phyloP scores from a whole-genome alignment of 2,797 vertebrate species.

The Echeneis naucrates region DNA sequence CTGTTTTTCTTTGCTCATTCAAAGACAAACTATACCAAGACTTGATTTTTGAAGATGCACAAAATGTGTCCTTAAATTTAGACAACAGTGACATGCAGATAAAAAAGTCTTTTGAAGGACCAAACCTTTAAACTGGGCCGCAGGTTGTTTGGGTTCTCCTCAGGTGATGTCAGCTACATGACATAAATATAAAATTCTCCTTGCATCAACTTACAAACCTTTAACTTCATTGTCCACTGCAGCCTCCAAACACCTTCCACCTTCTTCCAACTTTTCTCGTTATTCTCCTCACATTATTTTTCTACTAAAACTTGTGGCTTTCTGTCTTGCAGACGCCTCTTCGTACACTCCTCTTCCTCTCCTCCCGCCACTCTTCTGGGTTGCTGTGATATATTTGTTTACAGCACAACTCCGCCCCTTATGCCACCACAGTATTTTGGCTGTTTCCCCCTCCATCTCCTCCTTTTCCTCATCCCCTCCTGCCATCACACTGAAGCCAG shows the following conservation, averaged over 20 bases:
- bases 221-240: neutral
- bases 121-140: neutral
- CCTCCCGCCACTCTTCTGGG: slow-evolving; percentile 24
- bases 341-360: slow-evolving; percentile 25
- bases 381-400: slow-evolving; percentile 71
- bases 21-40: neutral
- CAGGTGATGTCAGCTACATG: neutral
- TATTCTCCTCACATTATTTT: neutral
- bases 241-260: neutral
- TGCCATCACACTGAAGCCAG: slow-evolving; percentile 75
- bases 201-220: neutral
- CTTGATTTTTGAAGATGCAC: neutral
- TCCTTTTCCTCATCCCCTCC: slow-evolving; percentile 62
- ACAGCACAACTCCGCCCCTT: slow-evolving; percentile 58
- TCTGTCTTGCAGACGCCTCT: too few species aligned
- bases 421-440: slow-evolving; percentile 48
- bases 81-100: neutral
- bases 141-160: neutral
- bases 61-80: neutral
- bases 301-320: too few species aligned
- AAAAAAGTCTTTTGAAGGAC: neutral
- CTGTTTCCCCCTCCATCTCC: slow-evolving; percentile 41
- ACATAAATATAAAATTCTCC: neutral
- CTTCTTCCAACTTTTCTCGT: neutral
- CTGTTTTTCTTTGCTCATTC: neutral